Evolutionary conservation across 2,797 vertebrate species (phyloP), one percentile per base, ranked within the genome.

Genomic region (Phoxinus dragarum): DNA sequence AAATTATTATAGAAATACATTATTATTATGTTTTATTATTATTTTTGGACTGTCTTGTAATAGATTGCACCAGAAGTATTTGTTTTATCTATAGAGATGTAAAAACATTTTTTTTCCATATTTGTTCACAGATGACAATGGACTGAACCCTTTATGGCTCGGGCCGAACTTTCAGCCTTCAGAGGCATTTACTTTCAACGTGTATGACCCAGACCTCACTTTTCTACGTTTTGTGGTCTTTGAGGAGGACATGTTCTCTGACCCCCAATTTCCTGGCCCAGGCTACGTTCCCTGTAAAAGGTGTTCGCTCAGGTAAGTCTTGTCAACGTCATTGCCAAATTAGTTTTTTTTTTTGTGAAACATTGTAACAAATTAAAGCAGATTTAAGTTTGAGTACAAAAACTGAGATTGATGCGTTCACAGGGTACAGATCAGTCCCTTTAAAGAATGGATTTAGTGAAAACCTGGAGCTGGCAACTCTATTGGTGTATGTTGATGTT

Each of bases 241-340:
- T 0, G 98, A 99, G 89, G 98, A 99, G 88, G 98, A 99, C 90
- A 98, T 99, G 96, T 99, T 99, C 94, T 99, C 98, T 23, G 98
- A 99, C 88, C 97, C 97, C 98, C 61, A 99, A 99, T 94, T 99
- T 99, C 92, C 95, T 99, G 31, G 98, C 98, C 68, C 97, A 99
- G 0, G 97, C 97, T 83, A 99, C 97, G 0, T 98, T 97, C 90
- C 97, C 98, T 69, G 95, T 99, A 86, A 98, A 96, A 95, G 97
- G 97, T 85, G 91, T 99, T 67, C 98, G 96, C 89, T 95, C 97
- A 92, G 98, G 98, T 99, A 91, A 21, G 56, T 19, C 21, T 4
- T 4, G 6, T 27, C 21, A 81, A 3, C 40, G 5, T 23, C 10
- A 36, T 6, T 49, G 12, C 31, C n/a, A 64, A 16, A 17, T 66